Percentiles rank a stretch among this genome's conserved stretches.
These are phyloP conservation scores for Hypomesus transpacificus DNA, from an alignment of 2,113 vertebrate genomes.

Conservation along the genomic window DNA sequence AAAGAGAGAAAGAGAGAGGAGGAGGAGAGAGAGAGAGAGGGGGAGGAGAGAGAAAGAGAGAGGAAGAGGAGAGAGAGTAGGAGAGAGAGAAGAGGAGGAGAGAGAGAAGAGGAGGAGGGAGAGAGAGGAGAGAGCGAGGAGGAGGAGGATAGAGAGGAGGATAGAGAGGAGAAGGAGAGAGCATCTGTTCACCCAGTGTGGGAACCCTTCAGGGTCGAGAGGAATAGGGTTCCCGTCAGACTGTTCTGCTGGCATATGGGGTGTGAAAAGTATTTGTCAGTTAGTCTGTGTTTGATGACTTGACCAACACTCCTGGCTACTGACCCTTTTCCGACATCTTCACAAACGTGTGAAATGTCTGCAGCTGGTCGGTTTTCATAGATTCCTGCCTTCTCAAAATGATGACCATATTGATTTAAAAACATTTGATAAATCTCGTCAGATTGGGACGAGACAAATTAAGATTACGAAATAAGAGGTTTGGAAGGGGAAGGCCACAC, in stretches of 20 bases:
- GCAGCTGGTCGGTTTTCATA: no score
- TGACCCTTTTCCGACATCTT: no score
- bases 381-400: no score
- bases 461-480: no score
- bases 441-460: no score
- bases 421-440: no score
- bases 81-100: conserved; percentile 5
- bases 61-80: conserved; percentile 18
- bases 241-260: conserved; percentile 33
- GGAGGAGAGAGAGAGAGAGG: conserved; percentile 22
- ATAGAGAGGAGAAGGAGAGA: conserved; percentile 15
- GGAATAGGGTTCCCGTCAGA: conserved; percentile 42
- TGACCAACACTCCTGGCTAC: not conserved
- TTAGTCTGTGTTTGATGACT: conserved; percentile 27
- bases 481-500: no score
- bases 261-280: conserved; percentile 20
- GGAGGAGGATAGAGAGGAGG: conserved; percentile 4
- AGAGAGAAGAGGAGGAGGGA: conserved; percentile 28
- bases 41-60: not conserved
- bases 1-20: conserved; percentile 13
- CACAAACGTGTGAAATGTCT: no score
- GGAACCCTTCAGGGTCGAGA: conserved; percentile 40
- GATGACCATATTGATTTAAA: no score
- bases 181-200: conserved; percentile 53
- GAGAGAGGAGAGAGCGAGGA: not conserved